phyloP scores from a whole-genome alignment of 2,888 invertebrate genomes.

The Xylota segnis region DNA sequence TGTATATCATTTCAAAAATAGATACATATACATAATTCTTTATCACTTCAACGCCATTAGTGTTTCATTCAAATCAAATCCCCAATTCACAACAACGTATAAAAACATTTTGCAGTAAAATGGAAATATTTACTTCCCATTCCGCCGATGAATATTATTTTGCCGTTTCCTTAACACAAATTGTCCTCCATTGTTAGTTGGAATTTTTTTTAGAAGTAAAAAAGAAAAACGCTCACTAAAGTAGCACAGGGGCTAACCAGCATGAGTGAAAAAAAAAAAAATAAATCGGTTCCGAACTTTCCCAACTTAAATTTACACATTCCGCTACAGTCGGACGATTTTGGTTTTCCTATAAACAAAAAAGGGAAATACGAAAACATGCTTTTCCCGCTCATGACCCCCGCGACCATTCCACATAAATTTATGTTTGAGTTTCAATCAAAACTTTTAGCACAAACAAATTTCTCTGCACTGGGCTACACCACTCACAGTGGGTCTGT shows the following conservation, averaged over 20 bases:
- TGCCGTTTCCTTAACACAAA: conserved; percentile 49
- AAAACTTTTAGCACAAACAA: conserved; percentile 74
- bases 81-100: conserved; percentile 3
- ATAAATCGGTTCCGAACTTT: conserved; percentile 33
- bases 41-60: conserved; percentile 9
- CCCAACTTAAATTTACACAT: conserved; percentile 58
- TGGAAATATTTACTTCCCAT: conserved; percentile 5
- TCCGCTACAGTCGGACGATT: conserved; percentile 51
- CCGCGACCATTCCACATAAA: conserved; percentile 34
- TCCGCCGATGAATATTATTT: conserved; percentile 22
- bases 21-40: neutral
- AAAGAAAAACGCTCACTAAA: conserved; percentile 32
- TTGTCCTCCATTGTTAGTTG: conserved; percentile 51
- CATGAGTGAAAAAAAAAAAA: conserved; percentile 11
- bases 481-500: conserved; percentile 23
- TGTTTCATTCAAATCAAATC: conserved; percentile 25
- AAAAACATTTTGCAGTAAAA: conserved; percentile 15
- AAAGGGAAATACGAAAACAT: conserved; percentile 55
- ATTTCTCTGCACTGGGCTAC: conserved; percentile 57
- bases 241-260: conserved; percentile 3
- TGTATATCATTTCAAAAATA: neutral
- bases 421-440: conserved; percentile 75
- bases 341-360: conserved; percentile 43
- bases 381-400: conserved; percentile 27
- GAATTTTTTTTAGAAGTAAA: conserved; percentile 1